Conservation (phyloP, 2,888 invertebrate genomes). For the Lasioglossum malachurum region DNA sequence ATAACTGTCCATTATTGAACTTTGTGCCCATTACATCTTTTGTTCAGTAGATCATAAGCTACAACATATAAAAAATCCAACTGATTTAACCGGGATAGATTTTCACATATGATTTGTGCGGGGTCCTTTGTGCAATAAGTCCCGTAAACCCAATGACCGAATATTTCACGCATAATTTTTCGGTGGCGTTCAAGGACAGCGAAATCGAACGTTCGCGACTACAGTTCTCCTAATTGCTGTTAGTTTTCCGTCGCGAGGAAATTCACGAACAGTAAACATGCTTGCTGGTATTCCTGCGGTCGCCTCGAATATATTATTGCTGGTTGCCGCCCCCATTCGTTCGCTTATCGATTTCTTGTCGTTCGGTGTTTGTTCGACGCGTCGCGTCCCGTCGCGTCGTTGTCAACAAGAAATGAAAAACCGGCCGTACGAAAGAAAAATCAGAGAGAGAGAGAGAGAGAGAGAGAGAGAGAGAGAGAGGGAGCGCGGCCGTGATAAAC, state of each 20-base stretch:
- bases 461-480: conserved; percentile 15
- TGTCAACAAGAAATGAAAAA: conserved; percentile 58
- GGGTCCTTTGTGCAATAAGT: no score
- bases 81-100: no score
- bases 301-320: conserved; percentile 47
- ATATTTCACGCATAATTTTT: neutral
- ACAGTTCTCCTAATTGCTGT: neutral
- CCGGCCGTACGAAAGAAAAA: conserved; percentile 48
- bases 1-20: no score
- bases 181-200: neutral
- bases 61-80: no score
- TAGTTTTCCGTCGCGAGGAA: neutral
- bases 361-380: conserved; percentile 38
- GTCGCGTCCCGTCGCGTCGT: conserved; percentile 37
- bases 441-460: conserved; percentile 25
- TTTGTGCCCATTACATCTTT: no score
- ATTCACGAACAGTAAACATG: neutral
- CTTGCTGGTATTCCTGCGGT: neutral
- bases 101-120: no score
- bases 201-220: neutral
- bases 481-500: conserved; percentile 57
- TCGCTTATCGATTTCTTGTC: conserved; percentile 64
- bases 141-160: no score
- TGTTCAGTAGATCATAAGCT: no score
- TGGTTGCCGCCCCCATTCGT: conserved; percentile 37